Percentiles rank a stretch among this genome's conserved stretches.
These are phyloP conservation scores for Prinia subflava DNA, from an alignment of 2,113 vertebrate species.

Conservation along the genomic window DNA sequence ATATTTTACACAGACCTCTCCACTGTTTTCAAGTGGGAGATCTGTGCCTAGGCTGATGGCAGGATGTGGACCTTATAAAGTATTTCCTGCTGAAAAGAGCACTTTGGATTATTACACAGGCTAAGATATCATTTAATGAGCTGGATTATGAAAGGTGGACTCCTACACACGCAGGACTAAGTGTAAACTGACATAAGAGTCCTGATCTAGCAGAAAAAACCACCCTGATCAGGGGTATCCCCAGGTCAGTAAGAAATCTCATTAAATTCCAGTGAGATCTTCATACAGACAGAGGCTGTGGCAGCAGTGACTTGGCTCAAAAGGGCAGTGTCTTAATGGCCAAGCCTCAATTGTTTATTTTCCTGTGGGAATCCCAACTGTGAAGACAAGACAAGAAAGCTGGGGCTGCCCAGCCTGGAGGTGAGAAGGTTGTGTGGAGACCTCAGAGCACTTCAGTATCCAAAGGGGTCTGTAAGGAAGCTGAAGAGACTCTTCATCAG, in stretches of 20 bases:
- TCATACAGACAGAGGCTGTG: neutral
- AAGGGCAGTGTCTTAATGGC: neutral
- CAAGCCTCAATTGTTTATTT: neutral
- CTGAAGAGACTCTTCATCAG: neutral
- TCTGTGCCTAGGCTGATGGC: conserved; percentile 15
- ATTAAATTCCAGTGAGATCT: neutral
- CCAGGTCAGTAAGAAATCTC: neutral
- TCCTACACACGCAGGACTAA: neutral
- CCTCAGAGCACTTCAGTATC: neutral
- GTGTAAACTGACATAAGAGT: neutral
- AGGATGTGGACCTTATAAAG: conserved; percentile 48
- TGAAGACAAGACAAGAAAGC: neutral
- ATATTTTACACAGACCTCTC: conserved; percentile 50
- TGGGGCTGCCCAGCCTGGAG: neutral
- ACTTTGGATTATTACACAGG: neutral
- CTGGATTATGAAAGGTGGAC: neutral
- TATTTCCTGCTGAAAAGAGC: conserved; percentile 43
- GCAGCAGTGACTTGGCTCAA: neutral
- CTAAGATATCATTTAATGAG: conserved; percentile 16
- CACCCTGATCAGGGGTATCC: neutral
- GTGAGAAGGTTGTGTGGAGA: neutral
- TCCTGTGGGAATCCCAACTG: neutral
- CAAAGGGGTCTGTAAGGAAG: no score
- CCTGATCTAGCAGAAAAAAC: neutral
- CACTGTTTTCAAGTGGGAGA: conserved; percentile 37